Evolutionary conservation across 2,888 invertebrate species (phyloP), one percentile per base, ranked within the genome.

Genomic region (Orthosia incerta): DNA sequence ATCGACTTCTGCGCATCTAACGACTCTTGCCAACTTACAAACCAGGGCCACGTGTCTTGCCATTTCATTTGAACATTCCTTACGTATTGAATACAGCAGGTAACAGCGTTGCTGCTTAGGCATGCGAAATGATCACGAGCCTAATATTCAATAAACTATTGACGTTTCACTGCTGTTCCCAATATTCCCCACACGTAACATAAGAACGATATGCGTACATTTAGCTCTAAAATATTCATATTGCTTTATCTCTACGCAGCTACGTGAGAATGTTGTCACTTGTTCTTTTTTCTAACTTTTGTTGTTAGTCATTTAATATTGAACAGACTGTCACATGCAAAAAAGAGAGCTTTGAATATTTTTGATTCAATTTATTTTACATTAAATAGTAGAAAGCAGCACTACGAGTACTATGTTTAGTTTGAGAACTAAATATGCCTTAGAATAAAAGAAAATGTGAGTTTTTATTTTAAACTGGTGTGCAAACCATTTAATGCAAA

Each of bases 201-300:
- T 51, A 20, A 51, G 55, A 55, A 82, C 64, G 74, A 60, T 51
- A 70, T 74, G 74, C 83, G 79, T 80, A 80, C 39, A 66, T 53
- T 57, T 39, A 62, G 23, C 48, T 63, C 20, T 82, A 68, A 80
- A 69, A 78, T 80, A 80, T 80, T 80, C 73, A 82, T 82, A 73
- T 61, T 82, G 73, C 50, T 80, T 68, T 62, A 74, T 66, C 57
- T 26, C 26, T 80, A 74, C 45, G 59, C 45, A 20, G 59, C 59
- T 60, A 60, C 79, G 68, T 69, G 82, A 63, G 79, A 80, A 66
- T 39, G 3, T 62, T 68, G 68, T 55, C 68, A 65, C 55, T 73
- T 73, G 78, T 62, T 68, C 15, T 55, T 65, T 65, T 69, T 51
- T 61, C 4, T 18, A 26, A 59, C 31, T 74, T 26, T 46, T 57